Evolutionary conservation across 1,140 invertebrate genomes (phyloP), one percentile per base, ranked within the genome.

Genomic region (Pygmarrhopalites habei): DNA sequence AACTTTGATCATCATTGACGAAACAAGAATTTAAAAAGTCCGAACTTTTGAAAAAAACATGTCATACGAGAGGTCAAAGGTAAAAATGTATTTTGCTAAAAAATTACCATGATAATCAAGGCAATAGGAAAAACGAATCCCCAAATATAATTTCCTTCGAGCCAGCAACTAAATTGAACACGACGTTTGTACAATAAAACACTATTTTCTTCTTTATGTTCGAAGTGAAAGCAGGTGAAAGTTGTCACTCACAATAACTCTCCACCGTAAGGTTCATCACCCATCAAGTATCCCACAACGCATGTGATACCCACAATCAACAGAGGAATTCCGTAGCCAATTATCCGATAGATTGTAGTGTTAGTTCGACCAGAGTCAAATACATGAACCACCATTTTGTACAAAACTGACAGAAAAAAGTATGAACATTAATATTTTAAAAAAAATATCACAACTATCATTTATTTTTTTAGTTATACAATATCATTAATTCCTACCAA

Each of bases 261-360:
- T 30, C 65, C 69, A 12, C 71, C 71, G 49, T 73, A 73, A 17
- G 66, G 65, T 10, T 46, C 35, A 25, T 69, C 60, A 35, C 52
- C 62, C 4, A 30, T 39, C 3, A 57, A 49, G 15, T 58, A 30
- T 0, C 65, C 65, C 1, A 64, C 41, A 17, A 61, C 30, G 1
- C 47, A 53, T 5, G 80, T 79, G 12, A 79, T 69, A 15, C 71
- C 73, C 14, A 80, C 74, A n/a, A 79, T 68, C 2, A 77, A 12
- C 29, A 73, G 58, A 5, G 78, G 76, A 30, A 77, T 67, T 67
- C 81, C 81, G 72, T 84, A 83, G 14, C 77, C 79, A 58, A 78
- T 71, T 4, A 78, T 58, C 59, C 60, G 39, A 21, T 65, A 66
- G 5, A 56, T 53, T 1, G 53, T 60, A 19, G 60, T 64, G 26